Conservation (phyloP, 2,797 vertebrate species). For the Onychomys torridus region DNA sequence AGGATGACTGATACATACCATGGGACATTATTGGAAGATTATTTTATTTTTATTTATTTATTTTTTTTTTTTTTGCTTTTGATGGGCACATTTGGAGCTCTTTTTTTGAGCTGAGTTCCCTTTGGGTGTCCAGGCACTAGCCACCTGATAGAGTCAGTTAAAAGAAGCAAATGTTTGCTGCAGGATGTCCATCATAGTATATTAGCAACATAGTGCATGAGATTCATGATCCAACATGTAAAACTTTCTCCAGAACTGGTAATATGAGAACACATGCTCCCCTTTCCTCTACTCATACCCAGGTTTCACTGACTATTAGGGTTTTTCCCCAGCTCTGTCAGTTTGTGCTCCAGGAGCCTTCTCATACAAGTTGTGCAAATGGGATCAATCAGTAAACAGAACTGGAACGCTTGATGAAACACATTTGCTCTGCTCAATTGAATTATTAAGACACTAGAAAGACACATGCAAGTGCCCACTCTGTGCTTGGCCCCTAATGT, state of each 20-base stretch:
- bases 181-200: accelerated
- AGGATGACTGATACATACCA: too few relatives aligned
- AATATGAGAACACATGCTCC: accelerated
- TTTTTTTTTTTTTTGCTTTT: neutral
- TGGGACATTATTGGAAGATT: neutral
- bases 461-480: neutral
- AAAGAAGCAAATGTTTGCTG: neutral
- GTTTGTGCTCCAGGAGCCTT: too few relatives aligned
- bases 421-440: neutral
- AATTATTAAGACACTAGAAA: neutral
- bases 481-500: neutral
- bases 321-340: neutral
- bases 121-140: neutral
- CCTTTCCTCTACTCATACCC: neutral
- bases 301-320: neutral
- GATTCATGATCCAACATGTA: neutral
- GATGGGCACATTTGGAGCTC: neutral
- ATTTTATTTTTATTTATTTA: too few relatives aligned
- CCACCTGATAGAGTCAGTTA: neutral
- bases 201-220: neutral
- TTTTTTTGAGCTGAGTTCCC: neutral
- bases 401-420: neutral
- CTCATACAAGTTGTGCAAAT: neutral
- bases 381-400: neutral
- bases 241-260: neutral